phyloP scores from a whole-genome alignment of 2,888 invertebrate species.

The Neria commutata region DNA sequence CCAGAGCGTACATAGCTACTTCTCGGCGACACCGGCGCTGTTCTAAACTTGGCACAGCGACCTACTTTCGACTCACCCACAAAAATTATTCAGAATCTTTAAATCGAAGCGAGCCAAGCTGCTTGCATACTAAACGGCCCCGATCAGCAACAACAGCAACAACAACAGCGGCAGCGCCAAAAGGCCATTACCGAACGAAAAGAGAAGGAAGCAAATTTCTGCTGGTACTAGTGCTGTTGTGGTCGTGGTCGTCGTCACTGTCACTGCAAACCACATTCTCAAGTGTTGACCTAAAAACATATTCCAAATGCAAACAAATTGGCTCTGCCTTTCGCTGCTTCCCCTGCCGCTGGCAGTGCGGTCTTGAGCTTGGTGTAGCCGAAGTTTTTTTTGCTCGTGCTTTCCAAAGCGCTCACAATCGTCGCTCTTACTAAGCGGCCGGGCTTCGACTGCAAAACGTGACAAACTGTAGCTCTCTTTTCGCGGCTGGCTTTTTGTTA shows the following conservation, averaged over 20 bases:
- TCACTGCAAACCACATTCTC: conserved; percentile 32
- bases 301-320: conserved; percentile 50
- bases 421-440: conserved; percentile 28
- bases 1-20: conserved; percentile 30
- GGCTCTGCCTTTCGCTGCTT: no score
- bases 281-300: conserved; percentile 50
- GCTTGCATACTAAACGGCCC: conserved; percentile 9
- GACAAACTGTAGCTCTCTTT: no score
- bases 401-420: not conserved
- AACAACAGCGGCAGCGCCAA: not conserved
- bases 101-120: not conserved
- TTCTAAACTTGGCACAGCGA: conserved; percentile 30
- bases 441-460: conserved; percentile 38
- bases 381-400: not conserved
- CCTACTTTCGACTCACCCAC: conserved; percentile 38
- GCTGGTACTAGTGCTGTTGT: conserved; percentile 8
- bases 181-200: not conserved
- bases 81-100: conserved; percentile 12
- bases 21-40: conserved; percentile 13
- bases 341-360: no score
- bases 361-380: conserved; percentile 20
- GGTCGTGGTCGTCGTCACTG: not conserved
- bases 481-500: no score
- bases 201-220: conserved; percentile 13
- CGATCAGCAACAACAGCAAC: conserved; percentile 2